Evolutionary conservation across 2,888 invertebrate species (phyloP).

Genomic region (Hoplodrina ambigua): DNA sequence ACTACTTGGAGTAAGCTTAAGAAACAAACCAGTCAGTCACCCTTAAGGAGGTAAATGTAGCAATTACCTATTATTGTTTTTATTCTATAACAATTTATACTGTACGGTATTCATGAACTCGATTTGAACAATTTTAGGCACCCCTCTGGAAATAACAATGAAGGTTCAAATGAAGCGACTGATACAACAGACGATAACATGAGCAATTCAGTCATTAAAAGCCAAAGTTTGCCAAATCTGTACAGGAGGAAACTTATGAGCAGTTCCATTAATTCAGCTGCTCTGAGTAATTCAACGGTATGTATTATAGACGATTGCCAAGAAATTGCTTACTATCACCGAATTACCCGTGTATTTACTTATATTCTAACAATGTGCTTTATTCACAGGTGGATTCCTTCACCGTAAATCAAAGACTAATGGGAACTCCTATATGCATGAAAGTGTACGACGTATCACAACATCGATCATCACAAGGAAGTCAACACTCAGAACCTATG

Average conservation of each 20-base stretch:
- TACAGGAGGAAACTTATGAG: conserved; percentile 89
- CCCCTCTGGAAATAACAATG: conserved; percentile 94
- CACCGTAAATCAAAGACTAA: conserved; percentile 85
- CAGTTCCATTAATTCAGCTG: conserved; percentile 89
- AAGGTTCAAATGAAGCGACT: conserved; percentile 89
- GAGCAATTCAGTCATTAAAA: conserved; percentile 92
- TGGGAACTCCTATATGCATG: conserved; percentile 84
- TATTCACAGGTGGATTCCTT: conserved; percentile 88
- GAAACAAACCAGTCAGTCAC: conserved; percentile 92
- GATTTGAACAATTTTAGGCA: conserved; percentile 87
- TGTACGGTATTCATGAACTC: not conserved
- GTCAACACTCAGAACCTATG: conserved; percentile 89
- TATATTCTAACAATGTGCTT: conserved; percentile 37
- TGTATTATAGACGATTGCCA: conserved; percentile 71
- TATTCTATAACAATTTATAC: not conserved
- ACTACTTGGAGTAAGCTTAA: conserved; percentile 97
- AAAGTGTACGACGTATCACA: conserved; percentile 88
- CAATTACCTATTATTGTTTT: not conserved
- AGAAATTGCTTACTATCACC: conserved; percentile 35
- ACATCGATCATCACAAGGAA: conserved; percentile 82
- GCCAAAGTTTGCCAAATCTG: conserved; percentile 95
- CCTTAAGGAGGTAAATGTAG: conserved; percentile 90
- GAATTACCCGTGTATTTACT: conserved; percentile 24
- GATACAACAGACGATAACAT: conserved; percentile 90
- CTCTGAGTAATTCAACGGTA: conserved; percentile 93